Evolutionary conservation across 2,113 vertebrate genomes (phyloP).

Genomic region (Motacilla tschutschensis): DNA sequence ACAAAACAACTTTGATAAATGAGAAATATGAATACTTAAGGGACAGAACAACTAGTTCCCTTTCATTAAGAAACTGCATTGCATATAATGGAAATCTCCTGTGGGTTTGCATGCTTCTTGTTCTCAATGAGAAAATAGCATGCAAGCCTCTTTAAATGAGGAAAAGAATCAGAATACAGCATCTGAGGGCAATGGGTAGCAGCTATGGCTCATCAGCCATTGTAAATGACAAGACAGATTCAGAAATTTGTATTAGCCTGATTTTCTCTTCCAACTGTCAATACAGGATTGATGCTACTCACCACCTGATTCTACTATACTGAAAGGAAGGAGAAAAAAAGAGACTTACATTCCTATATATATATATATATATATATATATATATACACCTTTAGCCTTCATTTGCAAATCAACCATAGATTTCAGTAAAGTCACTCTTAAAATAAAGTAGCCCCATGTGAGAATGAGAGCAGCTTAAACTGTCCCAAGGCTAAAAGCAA

Average conservation of each 20-base stretch:
- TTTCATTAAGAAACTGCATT: conserved; percentile 58
- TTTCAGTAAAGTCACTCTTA: not conserved
- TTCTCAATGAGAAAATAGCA: conserved; percentile 28
- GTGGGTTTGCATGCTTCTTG: conserved; percentile 25
- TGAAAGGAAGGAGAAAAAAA: fast-evolving
- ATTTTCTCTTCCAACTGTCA: not conserved
- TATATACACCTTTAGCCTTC: not conserved
- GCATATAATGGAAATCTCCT: conserved; percentile 22
- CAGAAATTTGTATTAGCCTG: not conserved
- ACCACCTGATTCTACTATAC: not conserved
- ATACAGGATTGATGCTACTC: not conserved
- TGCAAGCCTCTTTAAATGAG: conserved; percentile 24
- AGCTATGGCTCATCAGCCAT: not conserved
- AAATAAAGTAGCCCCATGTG: not conserved
- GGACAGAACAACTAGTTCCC: conserved; percentile 18
- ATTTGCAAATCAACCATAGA: not conserved
- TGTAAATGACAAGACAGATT: not conserved
- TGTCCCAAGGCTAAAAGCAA: not conserved
- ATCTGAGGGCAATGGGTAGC: not conserved
- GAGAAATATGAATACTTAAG: conserved; percentile 26
- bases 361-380: too few species aligned
- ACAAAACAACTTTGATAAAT: conserved; percentile 29
- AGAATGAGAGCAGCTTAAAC: not conserved
- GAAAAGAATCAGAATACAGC: not conserved
- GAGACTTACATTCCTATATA: not conserved